A percentile compares a stretch with the other conserved stretches of the same genome.
Evolutionary conservation across 1,140 invertebrate species (phyloP).

Genomic region (Trichogramma pretiosum): DNA sequence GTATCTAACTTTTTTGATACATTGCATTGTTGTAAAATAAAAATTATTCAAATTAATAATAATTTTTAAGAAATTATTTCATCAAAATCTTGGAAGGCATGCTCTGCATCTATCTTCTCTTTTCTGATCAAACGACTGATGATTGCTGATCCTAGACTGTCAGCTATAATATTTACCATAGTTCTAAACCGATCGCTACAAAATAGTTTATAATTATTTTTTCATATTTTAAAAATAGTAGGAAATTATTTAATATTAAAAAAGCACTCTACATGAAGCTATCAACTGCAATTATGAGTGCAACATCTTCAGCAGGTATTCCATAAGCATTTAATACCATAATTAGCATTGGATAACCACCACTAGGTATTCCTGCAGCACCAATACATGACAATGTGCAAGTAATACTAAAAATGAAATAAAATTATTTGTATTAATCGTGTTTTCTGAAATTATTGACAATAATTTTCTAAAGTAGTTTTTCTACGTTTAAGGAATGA

Average conservation of each 20-base stretch:
- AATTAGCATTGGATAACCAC: conserved; percentile 65
- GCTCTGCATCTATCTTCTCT: conserved; percentile 42
- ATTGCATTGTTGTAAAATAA: too few relatives aligned
- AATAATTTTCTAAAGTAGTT: too few relatives aligned
- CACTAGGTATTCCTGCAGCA: conserved; percentile 69
- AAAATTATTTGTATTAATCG: too few relatives aligned
- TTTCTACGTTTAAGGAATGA: too few relatives aligned
- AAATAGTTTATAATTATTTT: too few relatives aligned
- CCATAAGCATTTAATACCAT: conserved; percentile 67
- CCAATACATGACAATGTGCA: conserved; percentile 70
- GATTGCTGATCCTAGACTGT: conserved; percentile 86
- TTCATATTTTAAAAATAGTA: too few relatives aligned
- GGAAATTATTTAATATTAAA: conserved; percentile 17
- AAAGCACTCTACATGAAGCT: conserved; percentile 60
- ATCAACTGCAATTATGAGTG: conserved; percentile 65
- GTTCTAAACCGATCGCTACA: conserved; percentile 90
- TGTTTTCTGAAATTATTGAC: too few relatives aligned
- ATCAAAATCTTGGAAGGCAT: too few relatives aligned
- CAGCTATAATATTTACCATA: conserved; percentile 92
- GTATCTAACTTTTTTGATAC: too few relatives aligned
- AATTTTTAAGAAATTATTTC: too few relatives aligned
- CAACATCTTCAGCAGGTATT: conserved; percentile 62
- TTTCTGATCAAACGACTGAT: conserved; percentile 80
- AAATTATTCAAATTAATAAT: too few relatives aligned
- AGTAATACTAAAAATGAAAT: too few relatives aligned